Evolutionary conservation across 2,113 vertebrate genomes (phyloP).

Genomic region (Anolis carolinensis): DNA sequence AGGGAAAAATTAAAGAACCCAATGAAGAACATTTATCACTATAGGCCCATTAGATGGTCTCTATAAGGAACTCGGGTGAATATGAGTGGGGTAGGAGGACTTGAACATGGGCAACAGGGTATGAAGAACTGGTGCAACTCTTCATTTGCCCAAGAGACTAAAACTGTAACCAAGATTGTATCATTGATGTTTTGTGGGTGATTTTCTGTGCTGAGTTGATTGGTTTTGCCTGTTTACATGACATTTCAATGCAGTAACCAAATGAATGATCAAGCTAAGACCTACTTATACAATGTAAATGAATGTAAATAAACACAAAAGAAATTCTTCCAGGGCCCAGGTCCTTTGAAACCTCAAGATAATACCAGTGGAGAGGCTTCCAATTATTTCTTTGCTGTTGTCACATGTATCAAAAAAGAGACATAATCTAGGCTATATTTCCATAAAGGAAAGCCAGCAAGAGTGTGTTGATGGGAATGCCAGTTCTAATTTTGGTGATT

Average conservation of each 20-base stretch:
- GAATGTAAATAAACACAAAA: background rate
- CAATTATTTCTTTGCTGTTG: background rate
- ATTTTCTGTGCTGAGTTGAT: background rate
- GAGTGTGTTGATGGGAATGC: background rate
- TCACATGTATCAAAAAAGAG: background rate
- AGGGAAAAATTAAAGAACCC: background rate
- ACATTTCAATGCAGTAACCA: no score
- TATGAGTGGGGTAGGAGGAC: background rate
- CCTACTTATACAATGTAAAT: background rate
- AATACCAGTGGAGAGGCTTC: background rate
- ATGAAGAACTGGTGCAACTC: background rate
- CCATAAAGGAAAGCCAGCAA: background rate
- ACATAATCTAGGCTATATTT: background rate
- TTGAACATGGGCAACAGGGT: background rate
- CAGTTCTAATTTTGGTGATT: fast-evolving
- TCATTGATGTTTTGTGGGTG: background rate
- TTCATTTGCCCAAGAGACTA: background rate
- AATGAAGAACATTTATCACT: background rate
- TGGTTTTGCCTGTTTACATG: background rate
- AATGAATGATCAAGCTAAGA: background rate
- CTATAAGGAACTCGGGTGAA: background rate
- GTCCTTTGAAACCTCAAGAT: background rate
- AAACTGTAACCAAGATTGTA: background rate
- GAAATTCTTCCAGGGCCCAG: background rate
- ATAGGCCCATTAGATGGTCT: background rate